phyloP scores from a whole-genome alignment of 2,888 invertebrate species.

The Hylaea fasciaria region DNA sequence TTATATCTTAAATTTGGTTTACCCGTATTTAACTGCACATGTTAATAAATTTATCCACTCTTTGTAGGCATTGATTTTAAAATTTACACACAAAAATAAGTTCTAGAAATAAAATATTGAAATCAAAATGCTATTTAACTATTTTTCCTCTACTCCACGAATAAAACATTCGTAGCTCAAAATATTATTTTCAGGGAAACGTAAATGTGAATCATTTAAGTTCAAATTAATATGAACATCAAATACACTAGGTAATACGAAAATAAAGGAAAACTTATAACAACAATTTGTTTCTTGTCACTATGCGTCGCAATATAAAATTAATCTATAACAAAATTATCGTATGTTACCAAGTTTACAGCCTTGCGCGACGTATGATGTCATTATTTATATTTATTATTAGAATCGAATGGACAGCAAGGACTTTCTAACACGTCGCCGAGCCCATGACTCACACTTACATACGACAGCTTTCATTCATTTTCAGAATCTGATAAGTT shows the following conservation, averaged over 20 bases:
- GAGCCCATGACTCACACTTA: conserved; percentile 60
- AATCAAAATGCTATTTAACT: too few species aligned
- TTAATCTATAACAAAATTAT: conserved; percentile 39
- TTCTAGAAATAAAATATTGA: too few species aligned
- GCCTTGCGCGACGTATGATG: conserved; percentile 45
- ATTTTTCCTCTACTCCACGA: too few species aligned
- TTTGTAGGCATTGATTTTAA: too few species aligned
- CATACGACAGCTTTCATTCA: conserved; percentile 81
- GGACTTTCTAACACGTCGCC: conserved; percentile 53
- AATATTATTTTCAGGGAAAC: too few species aligned
- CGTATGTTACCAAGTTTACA: conserved; percentile 45
- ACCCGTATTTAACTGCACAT: background rate
- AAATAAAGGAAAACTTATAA: conserved; percentile 20
- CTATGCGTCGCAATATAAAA: conserved; percentile 28
- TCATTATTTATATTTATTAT: conserved; percentile 43
- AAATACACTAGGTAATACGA: background rate
- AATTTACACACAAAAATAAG: too few species aligned
- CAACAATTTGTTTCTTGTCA: conserved; percentile 28
- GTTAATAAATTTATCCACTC: background rate
- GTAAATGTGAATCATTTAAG: conserved; percentile 2
- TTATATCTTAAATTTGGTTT: background rate
- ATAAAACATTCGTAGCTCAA: too few species aligned
- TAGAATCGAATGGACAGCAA: conserved; percentile 50
- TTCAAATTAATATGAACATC: conserved; percentile 5
- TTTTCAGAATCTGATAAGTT: conserved; percentile 74